A percentile compares a stretch with the other conserved stretches of the same genome.
Conservation (phyloP, 2,888 invertebrate genomes). For the Xiphydria camelus region DNA sequence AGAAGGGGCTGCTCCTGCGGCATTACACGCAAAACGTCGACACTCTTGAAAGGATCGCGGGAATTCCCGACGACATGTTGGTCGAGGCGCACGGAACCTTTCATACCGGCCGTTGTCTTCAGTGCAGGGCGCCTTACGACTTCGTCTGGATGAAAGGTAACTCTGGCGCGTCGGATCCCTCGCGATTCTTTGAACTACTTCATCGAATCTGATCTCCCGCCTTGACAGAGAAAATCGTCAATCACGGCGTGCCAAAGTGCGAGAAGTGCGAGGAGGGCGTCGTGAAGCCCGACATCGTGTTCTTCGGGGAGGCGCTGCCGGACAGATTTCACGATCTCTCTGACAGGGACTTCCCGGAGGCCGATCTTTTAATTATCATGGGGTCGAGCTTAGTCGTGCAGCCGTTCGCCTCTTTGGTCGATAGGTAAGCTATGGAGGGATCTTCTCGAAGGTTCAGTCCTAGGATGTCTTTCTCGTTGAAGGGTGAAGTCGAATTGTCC, state of each 20-base stretch:
- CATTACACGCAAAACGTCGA: conserved; percentile 94
- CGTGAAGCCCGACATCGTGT: conserved; percentile 94
- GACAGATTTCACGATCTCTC: conserved; percentile 72
- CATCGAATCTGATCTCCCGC: neutral
- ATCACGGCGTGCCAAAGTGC: conserved; percentile 78
- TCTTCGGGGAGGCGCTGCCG: conserved; percentile 92
- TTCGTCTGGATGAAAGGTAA: conserved; percentile 86
- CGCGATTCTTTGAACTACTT: neutral
- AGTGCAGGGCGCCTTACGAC: conserved; percentile 72
- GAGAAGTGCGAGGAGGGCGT: conserved; percentile 72
- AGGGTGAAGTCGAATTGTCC: conserved; percentile 75
- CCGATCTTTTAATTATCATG: conserved; percentile 92
- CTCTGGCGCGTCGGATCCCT: neutral
- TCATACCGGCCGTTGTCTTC: conserved; percentile 81
- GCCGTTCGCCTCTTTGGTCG: conserved; percentile 88
- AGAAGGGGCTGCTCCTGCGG: conserved; percentile 76
- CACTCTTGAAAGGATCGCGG: conserved; percentile 85
- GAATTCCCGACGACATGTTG: conserved; percentile 79
- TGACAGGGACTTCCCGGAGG: conserved; percentile 76
- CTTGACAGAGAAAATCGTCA: conserved; percentile 69
- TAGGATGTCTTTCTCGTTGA: conserved; percentile 18
- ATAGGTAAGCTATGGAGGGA: conserved; percentile 63
- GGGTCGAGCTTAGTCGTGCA: conserved; percentile 94
- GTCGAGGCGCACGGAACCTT: conserved; percentile 97
- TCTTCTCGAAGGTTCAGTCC: neutral